phyloP scores from a whole-genome alignment of 2,113 vertebrate genomes.

The Corvus cornix region DNA sequence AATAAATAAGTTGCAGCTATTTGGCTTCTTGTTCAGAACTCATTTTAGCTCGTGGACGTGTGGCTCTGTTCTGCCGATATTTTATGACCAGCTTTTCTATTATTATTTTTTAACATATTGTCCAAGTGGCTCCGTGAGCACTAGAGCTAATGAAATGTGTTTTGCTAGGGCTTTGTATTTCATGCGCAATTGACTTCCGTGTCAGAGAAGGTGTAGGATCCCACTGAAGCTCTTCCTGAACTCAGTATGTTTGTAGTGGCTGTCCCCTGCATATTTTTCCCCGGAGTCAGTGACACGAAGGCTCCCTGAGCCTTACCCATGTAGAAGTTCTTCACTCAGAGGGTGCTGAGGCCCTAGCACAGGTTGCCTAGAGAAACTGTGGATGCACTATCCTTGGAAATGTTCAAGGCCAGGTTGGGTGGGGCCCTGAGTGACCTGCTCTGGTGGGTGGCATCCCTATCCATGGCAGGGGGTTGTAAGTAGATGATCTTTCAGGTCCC shows the following conservation, averaged over 20 bases:
- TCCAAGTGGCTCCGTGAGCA: not conserved
- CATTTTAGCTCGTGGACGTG: not conserved
- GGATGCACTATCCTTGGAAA: not conserved
- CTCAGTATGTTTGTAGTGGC: fast-evolving
- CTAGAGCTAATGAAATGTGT: not conserved
- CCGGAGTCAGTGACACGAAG: not conserved
- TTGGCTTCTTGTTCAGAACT: not conserved
- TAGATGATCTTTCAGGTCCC: not conserved
- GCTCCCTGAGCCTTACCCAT: not conserved
- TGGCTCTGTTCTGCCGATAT: not conserved
- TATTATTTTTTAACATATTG: not conserved
- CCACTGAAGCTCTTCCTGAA: not conserved
- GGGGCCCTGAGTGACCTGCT: not conserved
- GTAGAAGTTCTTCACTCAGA: not conserved
- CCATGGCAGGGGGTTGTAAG: not conserved
- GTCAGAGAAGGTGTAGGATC: not conserved
- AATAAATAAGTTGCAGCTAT: constrained; percentile 29
- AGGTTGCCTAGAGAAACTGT: not conserved
- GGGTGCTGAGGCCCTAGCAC: not conserved
- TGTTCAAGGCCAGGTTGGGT: not conserved
- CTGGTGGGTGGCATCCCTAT: not conserved
- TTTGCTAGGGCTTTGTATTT: not conserved
- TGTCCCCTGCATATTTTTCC: not conserved
- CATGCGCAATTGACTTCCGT: not conserved
- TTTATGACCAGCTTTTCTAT: not conserved